Base-by-base conservation (phyloP, 2,888 invertebrate species). In the Brachynemurus nebulosus region DNA sequence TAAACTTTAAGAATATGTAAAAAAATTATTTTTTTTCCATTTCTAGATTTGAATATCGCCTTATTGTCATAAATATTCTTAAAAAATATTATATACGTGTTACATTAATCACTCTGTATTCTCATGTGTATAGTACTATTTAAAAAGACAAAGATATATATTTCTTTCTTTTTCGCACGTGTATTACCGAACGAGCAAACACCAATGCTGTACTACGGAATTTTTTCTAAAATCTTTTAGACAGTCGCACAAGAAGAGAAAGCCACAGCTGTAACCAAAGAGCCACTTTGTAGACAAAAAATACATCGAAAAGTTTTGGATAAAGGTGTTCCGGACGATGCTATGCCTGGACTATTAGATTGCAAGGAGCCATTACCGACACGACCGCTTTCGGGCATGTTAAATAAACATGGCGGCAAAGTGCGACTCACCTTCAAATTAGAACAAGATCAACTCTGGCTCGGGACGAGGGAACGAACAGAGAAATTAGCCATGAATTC, bases 401-500 rank as follows among this genome's bases (percentile, higher is more conserved):
- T 91, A 59, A 91, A 90, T 63, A 88, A 89, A 61, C 76, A 79
- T 48, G 89, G 90, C 12, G 86, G 86, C 4, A 91, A 90, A 72
- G 86, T 92, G 42, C 70, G 91, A 54, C 73, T 92, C 47, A 91
- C 91, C 38, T 92, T 92, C 63, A 92, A 92, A 70, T 71, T 91
- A 55, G 91, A 91, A 61, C 73, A 77, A 52, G 91, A 92, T 61
- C 86, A 91, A 62, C 67, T 91, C 12, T 91, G 91, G 91, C 78
- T 91, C 36, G 89, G 90, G 46, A 91, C 91, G 38, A 90, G 90
- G 67, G 91, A 92, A 62, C 72, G 90, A 54, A 92, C 92, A 47
- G 89, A 91, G 56, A 92, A 91, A 67, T 73, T 92, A 57, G 80
- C 85, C 51, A 89, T 92, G 85, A 82, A 78, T 55, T 84, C 88